Evolutionary conservation across 1,140 invertebrate genomes (phyloP), one percentile per base, ranked within the genome.

Genomic region (Papilio dardanus): DNA sequence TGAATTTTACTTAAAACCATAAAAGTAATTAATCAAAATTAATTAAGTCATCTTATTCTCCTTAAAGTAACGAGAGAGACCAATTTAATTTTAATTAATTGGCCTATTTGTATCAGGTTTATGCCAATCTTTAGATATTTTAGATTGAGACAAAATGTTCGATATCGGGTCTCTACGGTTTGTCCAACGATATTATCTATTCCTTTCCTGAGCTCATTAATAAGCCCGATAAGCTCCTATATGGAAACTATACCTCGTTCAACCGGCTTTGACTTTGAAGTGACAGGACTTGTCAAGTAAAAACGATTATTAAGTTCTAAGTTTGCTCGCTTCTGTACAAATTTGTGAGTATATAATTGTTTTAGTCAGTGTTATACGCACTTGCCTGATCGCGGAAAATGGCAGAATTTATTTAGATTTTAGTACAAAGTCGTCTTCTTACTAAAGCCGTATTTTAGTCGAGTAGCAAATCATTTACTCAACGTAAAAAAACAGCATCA

Each of bases 141-240:
- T 33, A 73, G 30, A 71, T 71, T 54, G 42, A 73, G 71, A 33
- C 46, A 30, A 73, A 58, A 73, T 33, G 31, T 73, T 28, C 14
- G 71, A 73, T 73, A 6, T 19, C 5, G 24, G n/a, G 14, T n/a
- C 24, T 31, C 46, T 33, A 73, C 71, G 46, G 42, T 33, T 71
- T 71, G 40, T 50, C 12, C 37, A 30, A 46, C 35, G 40, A 71
- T 71, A 8, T 73, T 73, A 73, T 73, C 71, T 33, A 1, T 28
- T 58, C 19, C 46, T 73, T 30, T 33, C 35, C 71, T n/a, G 46
- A 31, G 16, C 71, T 73, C 71, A 73, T 73, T 73, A 73, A 73
- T 46, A 73, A 73, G 54, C 46, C n/a, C 30, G 71, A 73, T 73
- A 73, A 73, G 71, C 42, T 73, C 71, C 71, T 10, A 54, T 73